A percentile compares a stretch with the other conserved stretches of the same genome.
Conservation (phyloP, 2,888 invertebrate species). For the Eupeodes latifasciatus region DNA sequence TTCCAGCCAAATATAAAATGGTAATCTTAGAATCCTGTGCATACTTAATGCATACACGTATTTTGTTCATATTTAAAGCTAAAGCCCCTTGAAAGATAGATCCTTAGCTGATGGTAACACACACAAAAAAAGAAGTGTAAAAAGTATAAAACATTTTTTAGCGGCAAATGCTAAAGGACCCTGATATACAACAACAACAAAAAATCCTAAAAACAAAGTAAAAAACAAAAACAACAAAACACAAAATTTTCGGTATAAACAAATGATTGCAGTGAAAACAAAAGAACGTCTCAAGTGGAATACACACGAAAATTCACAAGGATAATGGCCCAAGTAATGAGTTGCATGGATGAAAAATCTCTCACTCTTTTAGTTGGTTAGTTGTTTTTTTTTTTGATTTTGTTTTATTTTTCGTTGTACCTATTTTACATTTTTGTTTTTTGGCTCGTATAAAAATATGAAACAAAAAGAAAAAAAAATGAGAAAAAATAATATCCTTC, state of each 20-base stretch:
- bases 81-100: conserved; percentile 23
- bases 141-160: conserved; percentile 35
- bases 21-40: conserved; percentile 53
- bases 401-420: not conserved
- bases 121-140: conserved; percentile 31
- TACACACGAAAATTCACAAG: conserved; percentile 77
- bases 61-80: not conserved
- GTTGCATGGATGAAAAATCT: conserved; percentile 74
- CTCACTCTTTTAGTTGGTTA: conserved; percentile 74
- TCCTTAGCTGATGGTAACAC: not conserved
- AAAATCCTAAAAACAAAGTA: not conserved
- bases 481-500: conserved; percentile 65
- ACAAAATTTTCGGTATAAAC: conserved; percentile 50
- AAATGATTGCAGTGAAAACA: conserved; percentile 77
- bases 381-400: conserved; percentile 27
- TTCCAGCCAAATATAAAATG: conserved; percentile 43
- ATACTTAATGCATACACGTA: conserved; percentile 4
- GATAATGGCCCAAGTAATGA: conserved; percentile 71
- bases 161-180: conserved; percentile 71
- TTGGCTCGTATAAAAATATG: conserved; percentile 23
- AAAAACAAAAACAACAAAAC: conserved; percentile 17
- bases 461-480: conserved; percentile 20
- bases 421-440: not conserved
- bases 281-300: conserved; percentile 81
- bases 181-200: conserved; percentile 12